Percentiles rank a stretch among this genome's conserved stretches.
Conservation (phyloP, 2,888 invertebrate genomes). For the Scaptomyza reducta region DNA sequence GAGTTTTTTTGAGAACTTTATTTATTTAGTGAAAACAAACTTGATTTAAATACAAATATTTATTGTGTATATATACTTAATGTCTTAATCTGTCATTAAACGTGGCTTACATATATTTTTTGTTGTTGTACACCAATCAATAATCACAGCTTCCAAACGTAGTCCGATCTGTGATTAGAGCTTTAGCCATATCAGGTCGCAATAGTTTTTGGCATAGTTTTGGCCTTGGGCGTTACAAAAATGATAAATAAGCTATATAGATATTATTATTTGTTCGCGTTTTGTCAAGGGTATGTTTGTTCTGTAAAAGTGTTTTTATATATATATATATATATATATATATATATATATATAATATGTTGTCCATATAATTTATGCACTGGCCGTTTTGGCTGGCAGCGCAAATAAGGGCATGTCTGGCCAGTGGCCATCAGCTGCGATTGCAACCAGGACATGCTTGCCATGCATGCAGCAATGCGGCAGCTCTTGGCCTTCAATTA, state of each 20-base stretch:
- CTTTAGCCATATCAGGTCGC: constrained; percentile 10
- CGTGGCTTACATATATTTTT: background rate
- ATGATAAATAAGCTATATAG: constrained; percentile 49
- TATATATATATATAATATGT: constrained; percentile 25
- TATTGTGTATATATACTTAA: background rate
- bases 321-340: too few species aligned
- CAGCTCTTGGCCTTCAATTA: constrained; percentile 76
- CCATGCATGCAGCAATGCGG: constrained; percentile 78
- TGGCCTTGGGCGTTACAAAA: constrained; percentile 40
- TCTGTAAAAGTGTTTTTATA: background rate
- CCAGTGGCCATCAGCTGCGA: constrained; percentile 72
- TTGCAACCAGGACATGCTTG: constrained; percentile 77
- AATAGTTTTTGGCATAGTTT: constrained; percentile 21
- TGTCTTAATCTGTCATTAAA: background rate
- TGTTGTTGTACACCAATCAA: background rate
- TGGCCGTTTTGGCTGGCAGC: constrained; percentile 72
- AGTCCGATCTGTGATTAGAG: constrained; percentile 11
- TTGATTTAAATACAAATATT: too few species aligned
- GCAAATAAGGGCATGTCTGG: constrained; percentile 78
- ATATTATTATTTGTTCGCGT: constrained; percentile 21
- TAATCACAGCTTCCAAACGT: constrained; percentile 4
- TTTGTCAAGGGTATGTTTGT: constrained; percentile 48
- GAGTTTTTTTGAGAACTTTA: too few species aligned
- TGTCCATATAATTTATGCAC: constrained; percentile 70
- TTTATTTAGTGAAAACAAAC: too few species aligned